Base-by-base conservation (phyloP, 1,140 invertebrate genomes). In the Arctopsyche grandis region DNA sequence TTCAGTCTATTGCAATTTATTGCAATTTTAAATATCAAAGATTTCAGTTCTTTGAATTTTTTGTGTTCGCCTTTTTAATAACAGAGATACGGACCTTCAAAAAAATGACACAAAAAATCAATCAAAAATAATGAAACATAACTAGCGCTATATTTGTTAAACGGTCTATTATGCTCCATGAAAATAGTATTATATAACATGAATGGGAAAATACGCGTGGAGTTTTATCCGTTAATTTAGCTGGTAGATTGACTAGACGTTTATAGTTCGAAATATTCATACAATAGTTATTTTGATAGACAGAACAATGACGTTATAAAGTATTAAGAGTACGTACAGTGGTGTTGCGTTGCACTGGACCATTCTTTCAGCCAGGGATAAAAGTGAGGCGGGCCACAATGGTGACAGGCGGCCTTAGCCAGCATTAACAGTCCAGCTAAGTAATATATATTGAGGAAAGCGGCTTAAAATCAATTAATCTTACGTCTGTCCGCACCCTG, bases 291-390 rank as follows among this genome's bases (percentile, higher is more conserved):
- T 16, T 58, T 48, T 75, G 73, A 75, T 24, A 24, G 73, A 75
- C 73, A 75, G 73, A 75, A 75, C 73, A 75, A 75, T 75, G 73
- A 46, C 26, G 29, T 60, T 46, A 75, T 75, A 75, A 75, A 48
- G 73, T 48, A 75, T 60, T 19, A 52, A 24, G 29, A 26, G 70
- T 44, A 70, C 70, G 43, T 19, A 74, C 12, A 5, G 5, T 56
- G 43, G 48, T 24, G 52, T 26, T 10, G 9, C 66, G 66, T 63
- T 48, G 9, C n/a, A 48, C 58, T 19, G 63, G 63, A 43, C 46
- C 38, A 12, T 48, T 73, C 69, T 73, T 73, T 73, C 48, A n/a
- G 46, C 16, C 21, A 19, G 12, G 29, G 19, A 60, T 60, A 60
- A 75, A 75, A 75, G 73, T 75, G 73, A 60, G 29, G 29, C 38